Evolutionary conservation across 2,888 invertebrate genomes (phyloP).

Genomic region (Sicus ferrugineus): DNA sequence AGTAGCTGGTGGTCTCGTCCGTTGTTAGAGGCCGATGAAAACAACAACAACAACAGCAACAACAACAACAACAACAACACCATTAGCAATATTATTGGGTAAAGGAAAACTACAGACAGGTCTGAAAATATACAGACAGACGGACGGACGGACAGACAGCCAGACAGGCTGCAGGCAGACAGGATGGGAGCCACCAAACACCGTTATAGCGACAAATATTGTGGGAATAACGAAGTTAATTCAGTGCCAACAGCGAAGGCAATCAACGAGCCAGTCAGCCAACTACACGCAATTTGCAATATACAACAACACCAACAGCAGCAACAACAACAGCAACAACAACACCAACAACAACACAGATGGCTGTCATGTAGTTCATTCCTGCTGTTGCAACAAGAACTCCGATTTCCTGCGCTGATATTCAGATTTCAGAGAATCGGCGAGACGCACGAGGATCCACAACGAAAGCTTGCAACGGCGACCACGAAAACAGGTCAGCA

Average conservation of each 20-base stretch:
- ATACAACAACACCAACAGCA: background rate
- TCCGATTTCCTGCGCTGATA: background rate
- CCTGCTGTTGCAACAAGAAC: background rate
- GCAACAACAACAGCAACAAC: background rate
- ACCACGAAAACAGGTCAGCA: background rate
- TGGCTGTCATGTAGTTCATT: background rate
- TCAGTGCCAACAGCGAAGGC: background rate
- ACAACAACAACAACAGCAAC: constrained; percentile 19
- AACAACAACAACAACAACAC: too few relatives aligned
- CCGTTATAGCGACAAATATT: constrained; percentile 3
- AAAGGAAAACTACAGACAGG: background rate
- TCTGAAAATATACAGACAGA: background rate
- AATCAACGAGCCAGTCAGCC: background rate
- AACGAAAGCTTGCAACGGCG: background rate
- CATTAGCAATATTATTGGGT: background rate
- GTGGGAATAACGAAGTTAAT: background rate
- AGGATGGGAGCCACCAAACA: background rate
- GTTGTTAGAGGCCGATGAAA: constrained; percentile 14
- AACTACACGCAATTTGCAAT: background rate
- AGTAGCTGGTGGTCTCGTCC: too few relatives aligned
- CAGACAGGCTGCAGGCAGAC: background rate
- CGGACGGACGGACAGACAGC: background rate
- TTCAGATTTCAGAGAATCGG: background rate
- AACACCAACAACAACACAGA: background rate
- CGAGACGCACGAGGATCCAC: background rate